A percentile compares a stretch with the other conserved stretches of the same genome.
Evolutionary conservation across 92 coral and sea anemone genomes (phyloP).

Genomic region (Porites lobata): DNA sequence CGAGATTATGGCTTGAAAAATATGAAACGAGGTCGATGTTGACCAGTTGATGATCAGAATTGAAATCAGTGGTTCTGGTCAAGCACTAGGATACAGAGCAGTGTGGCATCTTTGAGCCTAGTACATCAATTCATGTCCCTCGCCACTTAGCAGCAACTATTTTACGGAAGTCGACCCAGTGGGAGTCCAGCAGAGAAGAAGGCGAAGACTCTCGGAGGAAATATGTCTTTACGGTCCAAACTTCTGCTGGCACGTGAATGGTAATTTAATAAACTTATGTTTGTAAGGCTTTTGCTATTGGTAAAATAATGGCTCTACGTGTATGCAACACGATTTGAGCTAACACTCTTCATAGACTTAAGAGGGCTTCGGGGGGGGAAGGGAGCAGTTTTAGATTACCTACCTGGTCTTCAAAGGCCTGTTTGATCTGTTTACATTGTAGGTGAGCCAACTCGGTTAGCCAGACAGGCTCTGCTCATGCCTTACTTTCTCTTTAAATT

Average conservation of each 20-base stretch:
- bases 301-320: slow-evolving; percentile 4
- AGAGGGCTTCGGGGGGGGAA: neutral
- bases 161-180: slow-evolving; percentile 62
- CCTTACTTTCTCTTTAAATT: slow-evolving; percentile 5
- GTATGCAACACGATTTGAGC: neutral
- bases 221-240: slow-evolving; percentile 48
- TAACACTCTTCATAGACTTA: slow-evolving; percentile 1
- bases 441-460: neutral
- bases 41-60: neutral
- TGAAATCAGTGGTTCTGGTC: slow-evolving; percentile 54
- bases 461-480: neutral
- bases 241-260: slow-evolving; percentile 33
- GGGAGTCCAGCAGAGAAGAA: slow-evolving; percentile 49
- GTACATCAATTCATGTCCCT: slow-evolving; percentile 50
- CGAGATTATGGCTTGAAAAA: slow-evolving; percentile 25
- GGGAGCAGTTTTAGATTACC: slow-evolving; percentile 3
- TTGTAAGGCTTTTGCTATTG: slow-evolving; percentile 9
- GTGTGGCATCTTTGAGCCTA: slow-evolving; percentile 58
- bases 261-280: slow-evolving; percentile 15
- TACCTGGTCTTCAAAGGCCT: neutral
- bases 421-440: neutral
- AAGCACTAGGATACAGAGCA: slow-evolving; percentile 48
- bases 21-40: slow-evolving; percentile 11
- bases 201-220: slow-evolving; percentile 40
- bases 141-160: slow-evolving; percentile 43